Base-by-base conservation (phyloP, 2,797 vertebrate species). In the Sebastes matsubarae region DNA sequence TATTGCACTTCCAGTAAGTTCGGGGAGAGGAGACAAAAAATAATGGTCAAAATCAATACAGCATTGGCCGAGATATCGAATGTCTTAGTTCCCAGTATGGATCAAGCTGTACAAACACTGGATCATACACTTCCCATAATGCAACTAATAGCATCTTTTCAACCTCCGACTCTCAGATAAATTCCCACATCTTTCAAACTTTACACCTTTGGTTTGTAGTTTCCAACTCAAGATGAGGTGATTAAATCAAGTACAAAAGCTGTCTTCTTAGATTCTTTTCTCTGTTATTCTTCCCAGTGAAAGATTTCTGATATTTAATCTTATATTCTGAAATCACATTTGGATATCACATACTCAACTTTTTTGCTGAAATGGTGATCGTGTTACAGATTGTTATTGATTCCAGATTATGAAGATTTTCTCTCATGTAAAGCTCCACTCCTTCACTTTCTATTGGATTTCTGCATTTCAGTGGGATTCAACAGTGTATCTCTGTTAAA, bases 371-470 rank as follows among this genome's bases (percentile, higher is more conserved):
- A 66, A 27, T 2, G n/a, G 46, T 2, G 5, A 14, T 54, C 0
- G 1, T 69, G 14, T 52, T 10, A n/a, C 42, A 65, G 68, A 75
- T 61, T 69, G 34, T 65, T 69, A 60, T 80, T 55, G 79, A 74
- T 80, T 72, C 18, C 25, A 57, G 29, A 27, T 75, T 42, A 50
- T 34, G 14, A 68, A 66, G 34, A 65, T 73, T 54, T 55, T 32
- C 25, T 50, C 18, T 80, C 36, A 65, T 34, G 5, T 78, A 20
- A 72, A 57, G 30, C 36, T 29, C 65, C 10, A 57, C 46, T 77
- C 50, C 27, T 75, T 72, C 16, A 38, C 25, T 50, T 64, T 80
- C 22, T 61, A 52, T 74, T 69, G 52, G 65, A 72, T 81, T 75
- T 66, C 64, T 60, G 32, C 55, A 68, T 83, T 80, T 79, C 25